phyloP scores from a whole-genome alignment of 2,113 vertebrate species.

The Anhinga anhinga region DNA sequence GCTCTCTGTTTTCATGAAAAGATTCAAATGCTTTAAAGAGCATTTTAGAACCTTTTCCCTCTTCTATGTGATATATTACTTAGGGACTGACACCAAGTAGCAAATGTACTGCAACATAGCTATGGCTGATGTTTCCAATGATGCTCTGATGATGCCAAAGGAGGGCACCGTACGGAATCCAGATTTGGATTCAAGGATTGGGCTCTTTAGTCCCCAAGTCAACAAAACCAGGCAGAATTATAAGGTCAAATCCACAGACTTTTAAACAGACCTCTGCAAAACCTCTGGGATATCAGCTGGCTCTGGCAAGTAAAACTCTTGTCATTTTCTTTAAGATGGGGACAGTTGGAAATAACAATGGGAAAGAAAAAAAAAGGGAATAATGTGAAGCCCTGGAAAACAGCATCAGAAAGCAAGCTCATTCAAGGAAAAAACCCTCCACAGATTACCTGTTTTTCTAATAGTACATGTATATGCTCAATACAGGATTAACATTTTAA shows the following conservation, averaged over 20 bases:
- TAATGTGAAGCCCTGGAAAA: not conserved
- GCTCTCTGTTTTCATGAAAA: not conserved
- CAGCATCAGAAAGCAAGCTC: not conserved
- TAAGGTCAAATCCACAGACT: not conserved
- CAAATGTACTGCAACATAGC: not conserved
- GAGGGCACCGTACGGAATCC: not conserved
- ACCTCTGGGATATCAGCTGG: not conserved
- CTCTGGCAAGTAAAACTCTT: not conserved
- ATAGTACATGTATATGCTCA: not conserved
- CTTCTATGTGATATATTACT: not conserved
- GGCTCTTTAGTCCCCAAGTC: not conserved
- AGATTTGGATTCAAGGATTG: not conserved
- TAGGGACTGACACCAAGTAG: not conserved
- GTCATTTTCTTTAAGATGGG: not conserved
- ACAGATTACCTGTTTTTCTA: not conserved
- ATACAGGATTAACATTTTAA: not conserved
- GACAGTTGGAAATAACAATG: not conserved
- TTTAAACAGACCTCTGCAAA: not conserved
- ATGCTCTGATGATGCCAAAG: not conserved
- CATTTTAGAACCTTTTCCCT: not conserved
- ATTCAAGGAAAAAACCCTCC: not conserved
- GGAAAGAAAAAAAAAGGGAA: not conserved
- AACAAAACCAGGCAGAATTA: not conserved
- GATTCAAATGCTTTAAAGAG: not conserved
- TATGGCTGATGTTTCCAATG: not conserved